phyloP scores from a whole-genome alignment of 2,113 vertebrate genomes.

The Cynoglossus semilaevis region DNA sequence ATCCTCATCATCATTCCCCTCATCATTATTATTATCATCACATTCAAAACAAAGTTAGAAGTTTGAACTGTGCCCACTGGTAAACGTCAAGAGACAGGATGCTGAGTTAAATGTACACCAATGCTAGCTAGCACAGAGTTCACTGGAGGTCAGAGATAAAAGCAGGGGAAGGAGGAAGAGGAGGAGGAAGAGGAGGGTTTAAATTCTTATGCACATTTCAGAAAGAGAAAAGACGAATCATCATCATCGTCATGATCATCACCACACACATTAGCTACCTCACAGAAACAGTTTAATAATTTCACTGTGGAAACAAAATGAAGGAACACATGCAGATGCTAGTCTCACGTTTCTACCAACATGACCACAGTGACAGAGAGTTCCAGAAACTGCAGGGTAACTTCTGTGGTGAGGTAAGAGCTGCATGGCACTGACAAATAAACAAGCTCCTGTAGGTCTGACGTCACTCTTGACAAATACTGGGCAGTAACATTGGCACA shows the following conservation, averaged over 20 bases:
- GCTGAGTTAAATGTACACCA: conserved; percentile 53
- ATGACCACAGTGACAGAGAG: conserved; percentile 4
- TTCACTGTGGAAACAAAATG: conserved; percentile 21
- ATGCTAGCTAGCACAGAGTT: conserved; percentile 58
- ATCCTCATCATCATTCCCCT: conserved; percentile 1
- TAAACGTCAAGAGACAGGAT: conserved; percentile 59
- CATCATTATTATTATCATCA: conserved; percentile 54
- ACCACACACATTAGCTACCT: conserved; percentile 36
- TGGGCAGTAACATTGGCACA: conserved; percentile 59
- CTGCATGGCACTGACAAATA: conserved; percentile 42
- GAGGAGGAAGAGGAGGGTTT: conserved; percentile 49
- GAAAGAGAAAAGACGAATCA: conserved; percentile 38
- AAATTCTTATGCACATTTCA: conserved; percentile 62
- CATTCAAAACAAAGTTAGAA: conserved; percentile 74
- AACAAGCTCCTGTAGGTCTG: conserved; percentile 25
- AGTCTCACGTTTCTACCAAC: conserved; percentile 31
- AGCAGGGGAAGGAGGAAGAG: conserved; percentile 9
- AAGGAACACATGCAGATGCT: conserved; percentile 58
- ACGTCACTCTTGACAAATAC: conserved; percentile 43
- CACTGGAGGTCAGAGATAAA: conserved; percentile 52
- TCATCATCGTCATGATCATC: conserved; percentile 2
- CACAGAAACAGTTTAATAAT: conserved; percentile 26
- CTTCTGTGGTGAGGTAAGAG: conserved; percentile 49
- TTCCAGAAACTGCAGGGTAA: conserved; percentile 30
- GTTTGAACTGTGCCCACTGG: conserved; percentile 59